Base-by-base conservation (phyloP, 2,888 invertebrate species). In the Mongoloraphidia duomilia region DNA sequence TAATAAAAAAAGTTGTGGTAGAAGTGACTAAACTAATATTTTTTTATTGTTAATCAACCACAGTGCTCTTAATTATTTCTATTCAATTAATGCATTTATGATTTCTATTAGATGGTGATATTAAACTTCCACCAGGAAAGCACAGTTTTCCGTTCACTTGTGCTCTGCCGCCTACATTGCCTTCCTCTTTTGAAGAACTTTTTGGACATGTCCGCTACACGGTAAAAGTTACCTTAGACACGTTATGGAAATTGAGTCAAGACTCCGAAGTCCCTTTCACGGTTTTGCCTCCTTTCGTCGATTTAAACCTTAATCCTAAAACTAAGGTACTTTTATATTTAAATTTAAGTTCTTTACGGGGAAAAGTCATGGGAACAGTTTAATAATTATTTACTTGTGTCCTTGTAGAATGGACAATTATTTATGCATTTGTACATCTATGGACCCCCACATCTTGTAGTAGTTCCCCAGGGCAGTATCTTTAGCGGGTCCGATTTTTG, bases 181-280 rank as follows among this genome's bases (percentile, higher is more conserved):
- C 90, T 65, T 84, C 86, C 2, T 86, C 86, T 0, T 90, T 86
- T 63, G 84, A 83, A 61, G 83, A 84, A 1, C 61, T 74, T 58
- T 63, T 70, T 57, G 87, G 91, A 0, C 77, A 80, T 60, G 77
- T 92, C 36, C 74, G 86, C 12, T 93, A 92, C 61, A 78, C 79
- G 6, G 75, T 86, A 11, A 87, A 83, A 65, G 84, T 84, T 1
- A 79, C 77, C 1, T 69, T 91, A 13, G 86, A 90, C 60, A 74
- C 85, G 14, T 82, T 90, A 8, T 87, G 86, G 79, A 84, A 85
- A 59, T 83, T 84, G 61, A 88, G 92, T 67, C 83, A 87, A 59
- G 86, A 86, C 56, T 79, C 80, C 44, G 87, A 87, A 69, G 77
- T 77, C 66, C 80, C 83, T 6, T 90, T 92, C 61, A 88, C 85